Base-by-base conservation (phyloP, 2,113 vertebrate species). In the Brachyistius frenatus region DNA sequence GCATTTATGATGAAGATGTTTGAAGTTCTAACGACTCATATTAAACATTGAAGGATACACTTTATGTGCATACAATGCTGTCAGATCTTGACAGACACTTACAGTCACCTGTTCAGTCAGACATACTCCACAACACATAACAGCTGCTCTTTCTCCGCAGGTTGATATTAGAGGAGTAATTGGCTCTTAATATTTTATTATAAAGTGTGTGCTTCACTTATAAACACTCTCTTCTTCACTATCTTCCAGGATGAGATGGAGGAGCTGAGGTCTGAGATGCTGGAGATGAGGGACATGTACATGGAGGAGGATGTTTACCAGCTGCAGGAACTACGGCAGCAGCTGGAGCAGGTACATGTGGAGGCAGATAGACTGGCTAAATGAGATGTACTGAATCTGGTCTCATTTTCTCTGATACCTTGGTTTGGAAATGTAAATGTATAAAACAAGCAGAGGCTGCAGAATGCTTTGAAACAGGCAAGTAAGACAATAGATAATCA, bases 201-300 rank as follows among this genome's bases (percentile, higher is more conserved):
- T 16, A 32, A 81, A 55, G 67, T 46, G 23, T 55, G 13, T 32
- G 7, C 2, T 14, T 1, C 9, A 73, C 32, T 79, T 41, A 55
- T 5, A 30, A 41, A 32, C 11, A 7, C 7, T 64, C 2, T 16
- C 6, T 46, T 63, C 36, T 37, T 53, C 23, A 2, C 52, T 66
- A 32, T 72, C 23, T 30, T 50, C 37, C 90, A 99, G 98, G 98
- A 99, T 60, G 98, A 99, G 93, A 97, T 99, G 3, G 98, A 99
- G 92, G 98, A 99, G 94, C 91, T 98, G 76, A 95, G 98, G 0
- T 97, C 97, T 0, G 98, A 99, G 93, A 99, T 99, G 98, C 95
- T 99, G 93, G 98, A 99, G 94, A 99, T 99, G 98, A 93, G 98
- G 55, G 98, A 99, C 2, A 97, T 99, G 88, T 99, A 99, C 92